Evolutionary conservation across 2,113 vertebrate species (phyloP), one percentile per base, ranked within the genome.

Genomic region (Nothobranchius furzeri): DNA sequence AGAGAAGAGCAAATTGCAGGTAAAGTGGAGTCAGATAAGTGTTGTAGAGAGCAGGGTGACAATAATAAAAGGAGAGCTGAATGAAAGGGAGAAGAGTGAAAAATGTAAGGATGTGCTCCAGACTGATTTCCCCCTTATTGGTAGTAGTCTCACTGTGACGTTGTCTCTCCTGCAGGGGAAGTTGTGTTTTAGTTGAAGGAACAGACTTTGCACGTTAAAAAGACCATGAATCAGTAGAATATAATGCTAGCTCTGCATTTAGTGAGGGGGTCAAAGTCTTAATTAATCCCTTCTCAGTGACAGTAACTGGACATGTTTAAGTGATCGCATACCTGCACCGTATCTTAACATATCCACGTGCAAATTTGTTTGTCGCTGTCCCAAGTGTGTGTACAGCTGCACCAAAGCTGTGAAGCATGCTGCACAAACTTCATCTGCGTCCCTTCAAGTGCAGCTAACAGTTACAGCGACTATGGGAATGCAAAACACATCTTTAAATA

Each of bases 141-240:
- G 69, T 62, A 20, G 73, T 64, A 48, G 70, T 61, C 64, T 62
- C 43, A 37, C 58, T 46, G 13, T 17, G 10, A 67, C 62, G 0
- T 51, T 60, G 25, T 36, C 35, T 40, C 68, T 40, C 37, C 37
- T 24, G 42, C 48, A 8, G 14, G 37, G 53, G 13, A 10, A 46
- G 50, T 53, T 64, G 47, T 14, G 14, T 73, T 65, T 69, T 63
- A 55, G 36, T 30, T 58, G 54, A 61, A 65, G 78, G 71, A 71
- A 43, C 61, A 60, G 56, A 81, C 54, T 74, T 80, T 62, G 69
- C 81, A 76, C 66, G 72, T 78, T 60, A 69, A 73, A 66, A 46
- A 78, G 70, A 84, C 72, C 77, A 70, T 56, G 63, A 74, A 78
- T 81, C 70, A 79, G 68, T 65, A 83, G 64, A 63, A 84, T 77